These are phyloP conservation scores for Lutjanus argentimaculatus DNA, from an alignment of 2,797 vertebrate species.

Conservation along the genomic window DNA sequence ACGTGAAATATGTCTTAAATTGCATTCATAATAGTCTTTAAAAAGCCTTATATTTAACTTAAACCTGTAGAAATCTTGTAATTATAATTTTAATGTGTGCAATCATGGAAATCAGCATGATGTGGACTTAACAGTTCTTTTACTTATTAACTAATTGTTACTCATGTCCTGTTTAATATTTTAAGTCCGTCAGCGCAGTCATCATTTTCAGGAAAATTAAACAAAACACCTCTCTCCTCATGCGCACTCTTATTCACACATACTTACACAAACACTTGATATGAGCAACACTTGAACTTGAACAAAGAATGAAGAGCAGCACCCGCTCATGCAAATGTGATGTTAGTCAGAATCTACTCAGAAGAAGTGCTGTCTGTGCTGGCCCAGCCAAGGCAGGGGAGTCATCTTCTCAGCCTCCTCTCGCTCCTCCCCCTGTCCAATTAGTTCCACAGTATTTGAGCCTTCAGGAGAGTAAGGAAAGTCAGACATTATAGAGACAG, in stretches of 20 bases:
- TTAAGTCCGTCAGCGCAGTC: not conserved
- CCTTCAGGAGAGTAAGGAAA: constrained; percentile 87
- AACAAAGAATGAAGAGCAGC: constrained; percentile 39
- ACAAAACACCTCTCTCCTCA: not conserved
- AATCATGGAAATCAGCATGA: not conserved
- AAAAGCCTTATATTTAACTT: no score
- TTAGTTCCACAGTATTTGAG: constrained; percentile 91
- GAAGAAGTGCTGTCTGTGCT: constrained; percentile 63
- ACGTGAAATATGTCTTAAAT: no score
- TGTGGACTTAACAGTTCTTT: not conserved
- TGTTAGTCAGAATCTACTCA: constrained; percentile 71
- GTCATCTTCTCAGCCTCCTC: constrained; percentile 81
- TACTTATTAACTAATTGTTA: not conserved
- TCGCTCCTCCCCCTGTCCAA: constrained; percentile 89
- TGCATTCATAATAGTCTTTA: no score
- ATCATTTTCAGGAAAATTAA: not conserved
- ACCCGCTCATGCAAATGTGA: constrained; percentile 47
- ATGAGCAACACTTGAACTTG: constrained; percentile 46
- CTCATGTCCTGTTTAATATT: not conserved
- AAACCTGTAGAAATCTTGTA: not conserved
- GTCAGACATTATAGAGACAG: constrained; percentile 88
- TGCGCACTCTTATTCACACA: not conserved
- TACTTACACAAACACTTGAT: not conserved
- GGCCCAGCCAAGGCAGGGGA: constrained; percentile 80
- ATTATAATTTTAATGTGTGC: not conserved